These are phyloP conservation scores for Drosophila demipolita DNA, from an alignment of 2,888 invertebrate species.

Conservation along the genomic window DNA sequence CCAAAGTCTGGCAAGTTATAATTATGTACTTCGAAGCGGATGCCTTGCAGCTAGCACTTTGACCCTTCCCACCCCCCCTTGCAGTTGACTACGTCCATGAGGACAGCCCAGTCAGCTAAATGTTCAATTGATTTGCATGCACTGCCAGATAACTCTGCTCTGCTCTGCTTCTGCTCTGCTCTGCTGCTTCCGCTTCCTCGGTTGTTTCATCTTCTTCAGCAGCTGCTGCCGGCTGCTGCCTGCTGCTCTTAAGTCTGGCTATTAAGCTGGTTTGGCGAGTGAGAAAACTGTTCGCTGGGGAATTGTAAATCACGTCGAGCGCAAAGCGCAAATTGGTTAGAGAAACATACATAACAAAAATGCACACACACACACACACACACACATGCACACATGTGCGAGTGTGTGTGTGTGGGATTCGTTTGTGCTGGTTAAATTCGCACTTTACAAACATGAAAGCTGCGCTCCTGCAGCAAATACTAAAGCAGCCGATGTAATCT, in stretches of 20 bases:
- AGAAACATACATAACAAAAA: conserved; percentile 55
- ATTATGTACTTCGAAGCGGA: neutral
- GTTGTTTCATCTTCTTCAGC: conserved; percentile 8
- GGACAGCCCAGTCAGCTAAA: conserved; percentile 38
- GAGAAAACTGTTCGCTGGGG: conserved; percentile 69
- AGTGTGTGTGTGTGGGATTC: conserved; percentile 15
- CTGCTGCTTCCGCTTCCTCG: conserved; percentile 12
- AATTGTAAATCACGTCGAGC: conserved; percentile 75
- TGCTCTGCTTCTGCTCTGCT: neutral
- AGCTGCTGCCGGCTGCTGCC: neutral
- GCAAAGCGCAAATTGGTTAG: conserved; percentile 73
- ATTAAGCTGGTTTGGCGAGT: conserved; percentile 43
- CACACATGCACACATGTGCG: neutral
- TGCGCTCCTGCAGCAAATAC: conserved; percentile 45
- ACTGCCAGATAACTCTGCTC: conserved; percentile 29
- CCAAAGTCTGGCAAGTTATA: neutral
- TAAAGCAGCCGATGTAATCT: conserved; percentile 66
- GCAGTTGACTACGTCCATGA: conserved; percentile 3
- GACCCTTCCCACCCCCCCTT: neutral
- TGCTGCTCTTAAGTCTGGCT: conserved; percentile 26
- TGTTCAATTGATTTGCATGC: conserved; percentile 78
- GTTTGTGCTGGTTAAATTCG: conserved; percentile 52
- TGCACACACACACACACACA: conserved; percentile 19
- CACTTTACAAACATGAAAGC: conserved; percentile 68
- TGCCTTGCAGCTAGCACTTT: neutral